These are phyloP conservation scores for Telmatochromis sp. DNA, from an alignment of 2,113 vertebrate genomes.

Conservation along the genomic window DNA sequence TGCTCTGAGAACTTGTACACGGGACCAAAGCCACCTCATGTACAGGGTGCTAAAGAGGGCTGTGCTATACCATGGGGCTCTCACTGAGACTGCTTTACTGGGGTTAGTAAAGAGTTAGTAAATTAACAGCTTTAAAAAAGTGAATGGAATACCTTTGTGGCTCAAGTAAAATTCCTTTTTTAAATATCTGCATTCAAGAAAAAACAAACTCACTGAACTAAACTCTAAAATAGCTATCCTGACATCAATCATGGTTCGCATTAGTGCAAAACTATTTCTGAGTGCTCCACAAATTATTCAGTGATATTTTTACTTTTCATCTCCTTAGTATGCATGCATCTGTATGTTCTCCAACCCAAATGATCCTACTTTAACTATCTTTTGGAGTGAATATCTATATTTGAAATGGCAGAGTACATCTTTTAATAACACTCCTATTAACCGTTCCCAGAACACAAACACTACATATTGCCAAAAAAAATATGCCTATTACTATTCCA, in stretches of 20 bases:
- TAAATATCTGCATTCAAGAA: neutral
- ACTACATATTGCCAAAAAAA: neutral
- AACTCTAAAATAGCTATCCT: neutral
- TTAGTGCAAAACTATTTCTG: neutral
- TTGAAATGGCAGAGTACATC: neutral
- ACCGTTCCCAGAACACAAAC: neutral
- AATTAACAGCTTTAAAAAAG: neutral
- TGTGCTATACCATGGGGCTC: neutral
- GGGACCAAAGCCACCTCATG: constrained; percentile 24
- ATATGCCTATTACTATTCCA: neutral
- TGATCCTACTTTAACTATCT: neutral
- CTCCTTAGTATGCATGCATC: neutral
- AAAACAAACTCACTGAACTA: neutral
- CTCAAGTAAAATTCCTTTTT: neutral
- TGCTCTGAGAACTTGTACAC: constrained; percentile 22
- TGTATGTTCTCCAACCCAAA: neutral
- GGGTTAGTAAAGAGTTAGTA: neutral
- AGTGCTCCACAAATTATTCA: neutral
- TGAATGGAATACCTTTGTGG: neutral
- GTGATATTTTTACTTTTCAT: neutral
- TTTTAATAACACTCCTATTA: neutral
- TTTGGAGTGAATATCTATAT: neutral
- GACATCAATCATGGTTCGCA: neutral
- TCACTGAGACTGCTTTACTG: neutral
- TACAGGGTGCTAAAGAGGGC: constrained; percentile 16